Evolutionary conservation across 2,113 vertebrate genomes (phyloP), one percentile per base, ranked within the genome.

Genomic region (Rhipidura dahli): DNA sequence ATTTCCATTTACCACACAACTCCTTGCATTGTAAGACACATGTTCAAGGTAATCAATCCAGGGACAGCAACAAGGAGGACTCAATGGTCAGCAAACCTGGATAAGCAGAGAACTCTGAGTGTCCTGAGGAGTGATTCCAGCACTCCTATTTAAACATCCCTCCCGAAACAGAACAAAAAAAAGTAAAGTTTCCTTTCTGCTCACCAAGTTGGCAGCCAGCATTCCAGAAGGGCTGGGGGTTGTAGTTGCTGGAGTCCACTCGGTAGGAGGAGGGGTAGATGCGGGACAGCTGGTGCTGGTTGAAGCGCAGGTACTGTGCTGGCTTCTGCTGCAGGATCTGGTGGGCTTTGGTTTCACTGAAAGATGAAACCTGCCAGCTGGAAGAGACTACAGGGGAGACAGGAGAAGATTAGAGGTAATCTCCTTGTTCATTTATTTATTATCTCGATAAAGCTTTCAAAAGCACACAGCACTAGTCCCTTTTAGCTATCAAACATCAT

Each of bases 211-310:
- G 99, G 97, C 99, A 99, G 93, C 99, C 99, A 1, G 98, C 97
- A 3, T 98, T 99, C 99, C 99, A 99, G 98, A 99, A 99, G 13
- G 99, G 99, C 97, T 99, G 99, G 0, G 99, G 99, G 95, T 99
- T 99, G 98, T 98, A 99, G 98, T 99, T 99, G 98, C 99, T 99
- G 26, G 99, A 99, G 97, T 99, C 99, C 26, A 99, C 99, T 0
- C 99, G 98, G 77, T 99, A 99, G 28, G 99, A 99, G 4, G 99
- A 99, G 1, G 99, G 99, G 94, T 99, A 99, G 97, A 99, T 98
- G 15, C 99, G 99, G 4, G 99, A 99, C 3, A 99, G 97, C 98
- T 99, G 99, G 37, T 97, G 97, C 95, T 99, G 99, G 98, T 99
- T 99, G 97, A 99, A 99, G 3, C 97, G 98, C 5, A 99, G 98